Percentiles rank a stretch among this genome's conserved stretches.
Conservation (phyloP, 2,888 invertebrate species). For the Troides oblongomaculatus region DNA sequence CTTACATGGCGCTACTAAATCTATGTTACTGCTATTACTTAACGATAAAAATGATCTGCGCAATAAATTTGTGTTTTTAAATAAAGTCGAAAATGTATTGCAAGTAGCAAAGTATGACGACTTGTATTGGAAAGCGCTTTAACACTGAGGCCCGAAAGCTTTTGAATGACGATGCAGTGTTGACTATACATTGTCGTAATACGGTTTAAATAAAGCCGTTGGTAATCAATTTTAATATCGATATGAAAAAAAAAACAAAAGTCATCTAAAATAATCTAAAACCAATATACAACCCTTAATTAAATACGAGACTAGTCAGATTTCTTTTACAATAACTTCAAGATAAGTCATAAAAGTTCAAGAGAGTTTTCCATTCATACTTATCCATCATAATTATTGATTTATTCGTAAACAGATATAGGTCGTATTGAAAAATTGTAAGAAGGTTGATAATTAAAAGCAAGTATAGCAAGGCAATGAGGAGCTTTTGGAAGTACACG, state of each 20-base stretch:
- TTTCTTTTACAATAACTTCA: too few relatives aligned
- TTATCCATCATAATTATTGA: too few relatives aligned
- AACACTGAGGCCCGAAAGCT: slow-evolving; percentile 18
- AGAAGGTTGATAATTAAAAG: too few relatives aligned
- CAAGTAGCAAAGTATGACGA: slow-evolving; percentile 23
- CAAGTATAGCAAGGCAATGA: neutral
- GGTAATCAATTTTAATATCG: neutral
- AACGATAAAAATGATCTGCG: neutral
- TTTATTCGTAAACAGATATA: too few relatives aligned
- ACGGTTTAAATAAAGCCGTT: slow-evolving; percentile 10
- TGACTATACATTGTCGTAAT: neutral
- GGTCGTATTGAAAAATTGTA: too few relatives aligned
- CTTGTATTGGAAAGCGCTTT: slow-evolving; percentile 25
- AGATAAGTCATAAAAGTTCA: too few relatives aligned
- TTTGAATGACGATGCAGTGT: slow-evolving; percentile 10
- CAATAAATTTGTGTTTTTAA: slow-evolving; percentile 6
- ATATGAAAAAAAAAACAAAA: too few relatives aligned
- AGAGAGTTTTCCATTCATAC: too few relatives aligned
- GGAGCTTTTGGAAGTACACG: neutral
- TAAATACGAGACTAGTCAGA: too few relatives aligned
- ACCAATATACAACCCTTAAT: too few relatives aligned
- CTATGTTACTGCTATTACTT: neutral
- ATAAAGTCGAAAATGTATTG: slow-evolving; percentile 18
- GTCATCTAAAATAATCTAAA: too few relatives aligned
- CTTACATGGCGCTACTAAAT: neutral